Conservation (phyloP, 1,140 invertebrate genomes). For the Papilio machaon region DNA sequence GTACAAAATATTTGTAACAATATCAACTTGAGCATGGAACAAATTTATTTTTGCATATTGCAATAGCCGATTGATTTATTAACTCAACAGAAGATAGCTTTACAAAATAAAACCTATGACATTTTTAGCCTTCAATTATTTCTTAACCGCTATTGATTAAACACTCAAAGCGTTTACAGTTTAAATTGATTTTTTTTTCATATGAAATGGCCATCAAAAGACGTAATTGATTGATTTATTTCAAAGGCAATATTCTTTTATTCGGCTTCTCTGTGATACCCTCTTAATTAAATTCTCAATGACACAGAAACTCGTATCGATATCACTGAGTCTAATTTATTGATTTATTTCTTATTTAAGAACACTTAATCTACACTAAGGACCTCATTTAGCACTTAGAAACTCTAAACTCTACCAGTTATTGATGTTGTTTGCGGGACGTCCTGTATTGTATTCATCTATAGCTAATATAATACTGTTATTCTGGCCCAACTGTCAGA, state of each 20-base stretch:
- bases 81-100: neutral
- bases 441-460: neutral
- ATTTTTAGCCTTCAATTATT: neutral
- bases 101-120: neutral
- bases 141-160: no score
- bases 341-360: neutral
- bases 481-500: neutral
- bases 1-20: neutral
- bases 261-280: slow-evolving; percentile 56
- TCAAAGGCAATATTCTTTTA: slow-evolving; percentile 45
- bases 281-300: slow-evolving; percentile 61
- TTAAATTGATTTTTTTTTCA: neutral
- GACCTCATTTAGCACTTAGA: no score
- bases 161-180: neutral
- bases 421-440: neutral
- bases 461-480: neutral
- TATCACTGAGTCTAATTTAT: neutral
- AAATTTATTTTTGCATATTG: neutral
- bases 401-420: neutral
- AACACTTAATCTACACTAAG: no score
- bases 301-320: slow-evolving; percentile 13
- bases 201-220: neutral
- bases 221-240: slow-evolving; percentile 34
- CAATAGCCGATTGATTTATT: neutral
- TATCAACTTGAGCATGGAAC: neutral